These are phyloP conservation scores for Nematopogon swammerdamellus DNA, from an alignment of 2,888 invertebrate genomes.

Conservation along the genomic window DNA sequence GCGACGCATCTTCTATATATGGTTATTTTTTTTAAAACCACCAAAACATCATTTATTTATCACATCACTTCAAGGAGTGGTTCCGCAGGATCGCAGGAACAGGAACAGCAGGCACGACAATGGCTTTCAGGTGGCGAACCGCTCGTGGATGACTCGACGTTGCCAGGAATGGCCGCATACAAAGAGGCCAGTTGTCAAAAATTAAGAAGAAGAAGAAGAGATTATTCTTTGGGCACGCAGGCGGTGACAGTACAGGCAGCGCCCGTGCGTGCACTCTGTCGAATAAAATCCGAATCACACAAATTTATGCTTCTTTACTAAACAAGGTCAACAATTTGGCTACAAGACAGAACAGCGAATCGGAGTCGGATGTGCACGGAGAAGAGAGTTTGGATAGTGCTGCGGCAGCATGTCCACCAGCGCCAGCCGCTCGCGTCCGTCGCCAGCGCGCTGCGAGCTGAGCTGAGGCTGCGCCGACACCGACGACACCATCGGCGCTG, in stretches of 20 bases:
- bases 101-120: too few species aligned
- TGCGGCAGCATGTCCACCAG: background rate
- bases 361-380: conserved; percentile 25
- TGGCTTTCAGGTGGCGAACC: too few species aligned
- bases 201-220: too few species aligned
- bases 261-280: conserved; percentile 50
- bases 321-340: conserved; percentile 57
- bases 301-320: conserved; percentile 52
- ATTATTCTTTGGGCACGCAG: too few species aligned
- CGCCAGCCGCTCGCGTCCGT: background rate
- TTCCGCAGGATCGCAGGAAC: too few species aligned
- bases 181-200: too few species aligned
- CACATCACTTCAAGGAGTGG: too few species aligned
- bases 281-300: conserved; percentile 56
- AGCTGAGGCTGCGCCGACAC: background rate
- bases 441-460: background rate
- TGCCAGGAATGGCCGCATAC: too few species aligned
- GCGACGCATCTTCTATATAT: too few species aligned
- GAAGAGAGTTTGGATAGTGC: conserved; percentile 43
- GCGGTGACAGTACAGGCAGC: conserved; percentile 5
- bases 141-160: too few species aligned
- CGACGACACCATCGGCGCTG: conserved; percentile 52
- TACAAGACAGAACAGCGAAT: conserved; percentile 30
- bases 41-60: too few species aligned
- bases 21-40: too few species aligned